Evolutionary conservation across 2,797 vertebrate species (phyloP), one percentile per base, ranked within the genome.

Genomic region (Propithecus deckenii): DNA sequence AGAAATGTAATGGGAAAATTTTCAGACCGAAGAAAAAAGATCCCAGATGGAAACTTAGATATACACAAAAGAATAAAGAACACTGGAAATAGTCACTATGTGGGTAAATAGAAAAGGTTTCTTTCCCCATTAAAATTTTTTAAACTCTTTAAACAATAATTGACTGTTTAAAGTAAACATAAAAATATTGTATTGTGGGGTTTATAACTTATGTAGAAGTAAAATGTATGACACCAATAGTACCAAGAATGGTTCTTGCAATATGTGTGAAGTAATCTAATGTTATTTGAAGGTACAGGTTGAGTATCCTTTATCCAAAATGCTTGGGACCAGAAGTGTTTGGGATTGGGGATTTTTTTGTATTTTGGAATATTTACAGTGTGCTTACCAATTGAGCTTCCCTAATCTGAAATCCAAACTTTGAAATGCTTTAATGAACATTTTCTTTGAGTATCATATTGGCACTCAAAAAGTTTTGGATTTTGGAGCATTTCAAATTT

Each of bases 141-240:
- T 38, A 52, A 80, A 25, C 50, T 55, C 23, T 79, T 85, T 50
- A 84, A 83, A 76, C 35, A 20, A 32, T 20, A 72, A 25, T 69
- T 74, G 50, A 61, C 23, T 93, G 4, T 89, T 96, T 63, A 93
- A 72, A 86, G 23, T 28, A 81, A 97, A 91, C 28, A 80, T 75
- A 87, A 61, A 41, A 35, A 18, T 32, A 38, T 57, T 96, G 41
- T 85, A 69, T 52, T 80, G 5, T 61, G 17, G 35, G 14, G 15
- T 71, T 84, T 88, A 88, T 38, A 85, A 48, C 35, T 67, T 91
- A 41, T 38, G 7, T 94, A 75, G 41, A 92, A 89, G 32, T 89
- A 80, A 88, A 95, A 91, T 43, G 38, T 74, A 74, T 80, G 41
- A 74, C 28, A 74, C 32, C 4, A 86, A 2, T 52, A 83, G 41